These are phyloP conservation scores for Andrena cerasifolii DNA, from an alignment of 1,140 invertebrate genomes.

Conservation along the genomic window DNA sequence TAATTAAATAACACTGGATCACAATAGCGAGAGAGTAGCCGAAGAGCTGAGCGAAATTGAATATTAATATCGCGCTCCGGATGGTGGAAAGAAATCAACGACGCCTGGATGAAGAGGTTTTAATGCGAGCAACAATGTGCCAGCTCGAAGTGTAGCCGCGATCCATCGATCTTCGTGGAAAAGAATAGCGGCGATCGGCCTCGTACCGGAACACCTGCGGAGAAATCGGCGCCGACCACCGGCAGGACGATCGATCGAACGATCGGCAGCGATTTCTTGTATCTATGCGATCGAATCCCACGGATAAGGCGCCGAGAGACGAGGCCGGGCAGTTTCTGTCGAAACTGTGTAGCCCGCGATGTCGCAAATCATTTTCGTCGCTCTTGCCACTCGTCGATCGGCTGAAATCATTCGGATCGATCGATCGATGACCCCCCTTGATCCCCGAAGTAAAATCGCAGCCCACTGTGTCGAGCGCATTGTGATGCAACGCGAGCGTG, in stretches of 20 bases:
- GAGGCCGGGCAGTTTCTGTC: no score
- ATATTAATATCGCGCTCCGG: background rate
- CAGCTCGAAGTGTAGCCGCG: slow-evolving; percentile 29
- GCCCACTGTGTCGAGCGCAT: background rate
- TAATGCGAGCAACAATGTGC: slow-evolving; percentile 32
- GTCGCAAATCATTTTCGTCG: slow-evolving; percentile 44
- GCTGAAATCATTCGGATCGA: slow-evolving; percentile 4
- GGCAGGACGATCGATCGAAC: slow-evolving; percentile 51
- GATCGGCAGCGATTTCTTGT: slow-evolving; percentile 58
- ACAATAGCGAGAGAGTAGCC: background rate
- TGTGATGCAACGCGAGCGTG: slow-evolving; percentile 31
- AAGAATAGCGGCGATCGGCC: slow-evolving; percentile 50
- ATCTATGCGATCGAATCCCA: slow-evolving; percentile 45
- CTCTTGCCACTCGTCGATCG: slow-evolving; percentile 30
- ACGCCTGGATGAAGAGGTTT: slow-evolving; percentile 32
- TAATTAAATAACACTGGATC: background rate
- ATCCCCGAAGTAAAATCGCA: slow-evolving; percentile 30
- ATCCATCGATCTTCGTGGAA: slow-evolving; percentile 64
- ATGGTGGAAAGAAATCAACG: background rate
- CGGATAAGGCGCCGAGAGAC: slow-evolving; percentile 32
- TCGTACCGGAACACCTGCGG: slow-evolving; percentile 62
- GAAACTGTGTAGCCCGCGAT: slow-evolving; percentile 43
- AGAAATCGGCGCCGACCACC: slow-evolving; percentile 61
- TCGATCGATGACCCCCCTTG: slow-evolving; percentile 49
- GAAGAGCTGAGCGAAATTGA: slow-evolving; percentile 5